A percentile compares a stretch with the other conserved stretches of the same genome.
Evolutionary conservation across 1,140 invertebrate genomes (phyloP).

Genomic region (Colletes gigas): DNA sequence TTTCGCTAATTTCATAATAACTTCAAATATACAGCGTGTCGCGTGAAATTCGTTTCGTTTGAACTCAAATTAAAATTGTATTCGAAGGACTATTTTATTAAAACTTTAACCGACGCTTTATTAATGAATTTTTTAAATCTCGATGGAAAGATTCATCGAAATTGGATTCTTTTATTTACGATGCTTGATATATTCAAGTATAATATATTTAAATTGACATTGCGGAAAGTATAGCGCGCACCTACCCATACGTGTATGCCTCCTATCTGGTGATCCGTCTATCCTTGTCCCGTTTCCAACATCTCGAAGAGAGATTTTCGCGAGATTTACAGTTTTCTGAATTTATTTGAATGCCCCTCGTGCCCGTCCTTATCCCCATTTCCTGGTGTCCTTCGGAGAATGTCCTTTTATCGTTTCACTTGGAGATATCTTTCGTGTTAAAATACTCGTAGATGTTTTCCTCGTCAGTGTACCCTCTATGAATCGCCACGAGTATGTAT

Average conservation of each 20-base stretch:
- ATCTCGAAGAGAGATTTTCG: slow-evolving; percentile 38
- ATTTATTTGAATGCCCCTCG: slow-evolving; percentile 43
- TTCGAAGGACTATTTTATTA: too few species aligned
- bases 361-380: slow-evolving; percentile 28
- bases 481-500: neutral
- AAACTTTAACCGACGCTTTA: too few species aligned
- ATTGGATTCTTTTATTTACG: too few species aligned
- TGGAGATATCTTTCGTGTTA: slow-evolving; percentile 17
- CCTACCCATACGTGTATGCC: neutral
- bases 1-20: neutral
- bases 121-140: neutral
- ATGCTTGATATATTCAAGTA: too few species aligned
- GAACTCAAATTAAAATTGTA: too few species aligned
- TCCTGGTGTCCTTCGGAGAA: slow-evolving; percentile 30
- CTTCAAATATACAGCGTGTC: too few species aligned
- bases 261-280: neutral
- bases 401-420: slow-evolving; percentile 50
- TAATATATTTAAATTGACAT: too few species aligned
- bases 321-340: slow-evolving; percentile 55
- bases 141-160: too few species aligned
- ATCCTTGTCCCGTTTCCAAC: neutral
- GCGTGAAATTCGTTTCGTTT: too few species aligned
- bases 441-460: slow-evolving; percentile 8
- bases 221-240: neutral
- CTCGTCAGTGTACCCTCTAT: neutral